Evolutionary conservation across 2,888 invertebrate species (phyloP), one percentile per base, ranked within the genome.

Genomic region (Ichneumon xanthorius): DNA sequence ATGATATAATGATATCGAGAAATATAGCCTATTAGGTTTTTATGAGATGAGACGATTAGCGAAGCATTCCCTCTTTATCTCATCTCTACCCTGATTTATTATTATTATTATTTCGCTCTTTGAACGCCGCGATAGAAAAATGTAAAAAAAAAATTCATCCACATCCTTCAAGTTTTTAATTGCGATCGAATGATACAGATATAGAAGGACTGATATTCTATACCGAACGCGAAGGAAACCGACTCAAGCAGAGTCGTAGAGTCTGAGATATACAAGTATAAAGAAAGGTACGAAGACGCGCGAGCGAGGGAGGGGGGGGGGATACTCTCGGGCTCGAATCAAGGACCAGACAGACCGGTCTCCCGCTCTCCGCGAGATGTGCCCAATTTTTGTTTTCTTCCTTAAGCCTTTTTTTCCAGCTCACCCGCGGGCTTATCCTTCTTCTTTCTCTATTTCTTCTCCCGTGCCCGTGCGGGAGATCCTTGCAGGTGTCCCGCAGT

Each of bases 301-400:
- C 3, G 45, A 65, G 33, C 11, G 72, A 68, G 72, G 80, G 80
- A 76, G 82, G 82, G 82, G 68, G 70, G 71, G 77, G 80, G 72
- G 72, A 71, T 75, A 80, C 71, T 55, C 80, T 75, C 85, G 85
- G 82, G 86, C 85, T 83, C 85, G 82, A 88, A 88, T 88, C 87
- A 87, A 87, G 87, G 87, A 89, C 89, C 89, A 89, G 89, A 88
- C 86, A 86, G 87, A 89, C 89, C 89, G 89, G 89, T 89, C 88
- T 86, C 71, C 48, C 70, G 76, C 63, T 82, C 84, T 84, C 61
- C 53, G 26, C 84, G 80, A 84, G 87, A 87, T 84, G 86, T 79
- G 84, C 87, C 79, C 53, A 75, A 78, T 70, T 86, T 82, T 77
- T 80, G 73, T 50, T 45, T 83, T 58, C 50, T 80, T 72, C 87